Base-by-base conservation (phyloP, 2,888 invertebrate species). In the Andrena trimmerana region DNA sequence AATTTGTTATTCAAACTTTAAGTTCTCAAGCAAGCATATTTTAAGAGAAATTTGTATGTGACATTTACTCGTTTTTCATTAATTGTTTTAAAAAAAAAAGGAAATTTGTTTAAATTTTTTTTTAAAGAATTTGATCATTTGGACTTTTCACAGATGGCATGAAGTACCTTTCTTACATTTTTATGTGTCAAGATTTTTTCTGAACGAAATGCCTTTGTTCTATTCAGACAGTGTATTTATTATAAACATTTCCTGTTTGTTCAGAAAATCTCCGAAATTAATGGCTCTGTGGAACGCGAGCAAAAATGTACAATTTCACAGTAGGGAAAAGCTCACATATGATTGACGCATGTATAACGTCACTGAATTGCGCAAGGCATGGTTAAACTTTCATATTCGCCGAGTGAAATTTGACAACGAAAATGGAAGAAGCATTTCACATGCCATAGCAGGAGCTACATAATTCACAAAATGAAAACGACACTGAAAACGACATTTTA, bases 291-390 rank as follows among this genome's bases (percentile, higher is more conserved):
- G n/a, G 29, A 27, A 48, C 27, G 3, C 27, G 16, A 27, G 16
- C 27, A 6, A 16, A 27, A 31, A 54, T 31, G 36, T 52, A 16
- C 52, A 29, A 60, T 67, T 60, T 60, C 29, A 24, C 75, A 75
- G 42, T 42, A 4, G 42, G 6, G 42, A 20, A 67, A 63, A 68
- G 62, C 42, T 52, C 13, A 36, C 2, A 74, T 66, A 24, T 29
- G 52, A 48, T 62, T 62, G 78, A 68, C 67, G 52, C 59, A 59
- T 59, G 48, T 6, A 24, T 4, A 27, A 36, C 52, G 66, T 73
- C 66, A 10, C 10, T 60, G 52, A 13, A 60, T 73, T 42, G 50
- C 62, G n/a, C 33, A 29, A 66, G 31, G 29, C 42, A 52, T 10
- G 6, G 24, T 10, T 7, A 13, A 0, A 29, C 59, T 62, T 75